Evolutionary conservation across 2,888 invertebrate genomes (phyloP), one percentile per base, ranked within the genome.

Genomic region (Cosmia trapezina): DNA sequence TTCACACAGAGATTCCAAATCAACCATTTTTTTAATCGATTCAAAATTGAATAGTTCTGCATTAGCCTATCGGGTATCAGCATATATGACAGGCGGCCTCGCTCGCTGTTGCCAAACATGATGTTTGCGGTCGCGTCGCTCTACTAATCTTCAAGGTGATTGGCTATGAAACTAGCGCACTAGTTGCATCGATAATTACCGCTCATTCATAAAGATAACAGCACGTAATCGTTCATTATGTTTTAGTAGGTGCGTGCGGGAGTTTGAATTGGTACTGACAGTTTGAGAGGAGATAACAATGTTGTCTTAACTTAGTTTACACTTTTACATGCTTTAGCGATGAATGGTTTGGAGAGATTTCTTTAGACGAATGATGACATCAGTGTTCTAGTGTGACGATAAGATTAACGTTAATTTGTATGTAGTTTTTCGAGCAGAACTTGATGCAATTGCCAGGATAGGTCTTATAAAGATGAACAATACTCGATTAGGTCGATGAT

Each of bases 141-240:
- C 95, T 93, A 94, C 86, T 94, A 91, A 91, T 85, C 89, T 84
- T 89, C 94, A 94, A 94, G 94, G 94, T 89, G 88, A 92, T 89
- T 89, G 87, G 77, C 87, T 84, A 85, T 88, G 82, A 87, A 80
- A 81, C 73, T 60, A 51, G 78, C 54, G 63, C 81, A 81, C 80
- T 77, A 69, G 74, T 83, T 81, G 83, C 85, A 85, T 80, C 78
- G 72, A 76, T 85, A 86, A 85, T 80, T 65, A 80, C 43, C 73
- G 60, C 71, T 84, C 81, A 82, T 85, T 80, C 77, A 84, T 78
- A 72, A 65, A 67, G 79, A 86, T 85, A 84, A 77, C 49, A 69
- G 22, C 64, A 80, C 68, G 80, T 85, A 77, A 82, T 83, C 70
- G 66, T 73, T 73, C 54, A 66, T 78, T 66, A 83, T 67, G 68